These are phyloP conservation scores for Silurus glanis DNA, from an alignment of 2,113 vertebrate genomes.

Conservation along the genomic window DNA sequence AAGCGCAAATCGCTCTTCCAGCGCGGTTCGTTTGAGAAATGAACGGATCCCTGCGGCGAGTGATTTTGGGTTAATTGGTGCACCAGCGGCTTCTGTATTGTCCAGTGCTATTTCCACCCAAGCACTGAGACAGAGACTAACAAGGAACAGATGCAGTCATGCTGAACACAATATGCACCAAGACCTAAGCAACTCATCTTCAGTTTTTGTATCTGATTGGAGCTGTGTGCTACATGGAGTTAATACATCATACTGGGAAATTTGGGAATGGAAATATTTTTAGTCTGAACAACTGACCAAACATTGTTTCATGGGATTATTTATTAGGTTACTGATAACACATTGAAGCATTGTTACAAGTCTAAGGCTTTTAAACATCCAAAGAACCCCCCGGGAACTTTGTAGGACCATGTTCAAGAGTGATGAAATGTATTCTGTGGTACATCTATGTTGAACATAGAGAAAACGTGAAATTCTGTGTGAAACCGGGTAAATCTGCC, in stretches of 20 bases:
- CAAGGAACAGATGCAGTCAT: slow-evolving; percentile 5
- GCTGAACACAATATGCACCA: slow-evolving; percentile 4
- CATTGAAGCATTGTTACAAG: background rate
- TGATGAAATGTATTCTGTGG: background rate
- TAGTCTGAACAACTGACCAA: background rate
- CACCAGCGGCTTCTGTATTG: slow-evolving; percentile 16
- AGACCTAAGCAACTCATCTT: background rate
- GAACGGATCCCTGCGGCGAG: slow-evolving; percentile 33
- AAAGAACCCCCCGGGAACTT: background rate
- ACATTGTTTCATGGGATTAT: background rate
- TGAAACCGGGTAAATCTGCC: too few relatives aligned
- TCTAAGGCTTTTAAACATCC: background rate
- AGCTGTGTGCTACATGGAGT: background rate
- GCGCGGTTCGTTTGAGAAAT: slow-evolving; percentile 26
- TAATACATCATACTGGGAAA: background rate
- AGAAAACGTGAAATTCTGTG: too few relatives aligned
- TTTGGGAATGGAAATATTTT: background rate
- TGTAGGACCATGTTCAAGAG: background rate
- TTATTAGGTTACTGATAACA: background rate
- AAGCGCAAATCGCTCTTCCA: slow-evolving; percentile 27
- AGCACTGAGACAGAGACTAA: background rate
- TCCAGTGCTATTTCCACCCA: slow-evolving; percentile 37
- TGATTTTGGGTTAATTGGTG: slow-evolving; percentile 51
- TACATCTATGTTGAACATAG: too few relatives aligned
- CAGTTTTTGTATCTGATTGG: background rate